phyloP scores from a whole-genome alignment of 2,113 vertebrate genomes.

The Alaudala cheleensis region DNA sequence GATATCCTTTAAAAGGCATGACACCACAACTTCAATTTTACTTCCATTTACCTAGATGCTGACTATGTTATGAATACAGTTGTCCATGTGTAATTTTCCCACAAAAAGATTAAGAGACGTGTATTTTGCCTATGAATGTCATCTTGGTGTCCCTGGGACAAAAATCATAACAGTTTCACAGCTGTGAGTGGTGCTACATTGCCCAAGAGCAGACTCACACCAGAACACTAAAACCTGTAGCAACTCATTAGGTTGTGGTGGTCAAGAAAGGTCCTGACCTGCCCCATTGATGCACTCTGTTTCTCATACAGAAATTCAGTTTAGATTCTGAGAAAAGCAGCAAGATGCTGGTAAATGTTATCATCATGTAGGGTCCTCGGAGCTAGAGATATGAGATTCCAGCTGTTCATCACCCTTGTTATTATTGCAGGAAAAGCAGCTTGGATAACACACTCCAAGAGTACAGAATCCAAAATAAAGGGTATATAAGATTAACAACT shows the following conservation, averaged over 20 bases:
- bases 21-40: neutral
- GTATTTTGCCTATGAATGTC: neutral
- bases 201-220: neutral
- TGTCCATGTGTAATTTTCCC: neutral
- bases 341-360: neutral
- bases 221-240: neutral
- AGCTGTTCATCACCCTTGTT: neutral
- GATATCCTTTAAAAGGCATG: neutral
- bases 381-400: neutral
- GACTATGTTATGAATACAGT: neutral
- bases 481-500: neutral
- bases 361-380: neutral
- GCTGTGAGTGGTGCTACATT: neutral
- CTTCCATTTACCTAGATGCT: neutral
- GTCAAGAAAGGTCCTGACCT: neutral
- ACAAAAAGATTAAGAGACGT: neutral
- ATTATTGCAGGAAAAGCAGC: neutral
- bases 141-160: neutral
- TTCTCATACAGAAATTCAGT: neutral
- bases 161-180: neutral
- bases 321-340: neutral
- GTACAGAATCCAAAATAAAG: neutral
- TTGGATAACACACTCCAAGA: neutral
- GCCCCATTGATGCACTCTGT: neutral
- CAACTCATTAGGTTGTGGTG: neutral